phyloP scores from a whole-genome alignment of 2,797 vertebrate genomes.

The Threskiornis aethiopicus region DNA sequence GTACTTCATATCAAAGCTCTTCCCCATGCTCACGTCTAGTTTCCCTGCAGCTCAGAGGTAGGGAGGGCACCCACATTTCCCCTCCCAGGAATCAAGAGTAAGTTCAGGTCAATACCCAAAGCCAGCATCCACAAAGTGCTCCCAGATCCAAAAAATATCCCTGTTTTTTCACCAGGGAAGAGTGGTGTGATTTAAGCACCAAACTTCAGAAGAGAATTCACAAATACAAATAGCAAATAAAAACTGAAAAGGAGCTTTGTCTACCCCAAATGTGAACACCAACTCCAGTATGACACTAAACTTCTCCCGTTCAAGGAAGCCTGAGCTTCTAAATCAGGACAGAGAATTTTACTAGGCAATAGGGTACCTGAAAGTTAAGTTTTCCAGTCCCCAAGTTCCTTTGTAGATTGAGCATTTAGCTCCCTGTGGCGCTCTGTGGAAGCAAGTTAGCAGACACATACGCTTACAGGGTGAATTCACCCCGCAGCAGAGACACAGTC shows the following conservation, averaged over 20 bases:
- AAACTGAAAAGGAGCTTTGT: not conserved
- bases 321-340: not conserved
- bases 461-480: rapidly evolving
- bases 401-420: not conserved
- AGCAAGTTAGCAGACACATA: not conserved
- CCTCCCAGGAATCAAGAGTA: not conserved
- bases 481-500: not conserved
- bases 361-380: not conserved
- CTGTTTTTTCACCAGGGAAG: not conserved
- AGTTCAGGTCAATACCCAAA: not conserved
- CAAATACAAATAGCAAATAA: not conserved
- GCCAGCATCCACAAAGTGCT: not conserved
- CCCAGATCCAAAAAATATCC: not conserved
- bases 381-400: not conserved
- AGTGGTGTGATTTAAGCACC: not conserved
- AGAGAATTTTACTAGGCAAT: not conserved
- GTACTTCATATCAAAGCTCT: not conserved
- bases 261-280: not conserved
- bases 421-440: not conserved
- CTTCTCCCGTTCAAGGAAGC: not conserved
- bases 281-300: not conserved
- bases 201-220: not conserved
- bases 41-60: not conserved
- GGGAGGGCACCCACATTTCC: not conserved
- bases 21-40: not conserved